Percentiles rank a stretch among this genome's conserved stretches.
These are phyloP conservation scores for Lampris incognitus DNA, from an alignment of 2,113 vertebrate species.

Conservation along the genomic window DNA sequence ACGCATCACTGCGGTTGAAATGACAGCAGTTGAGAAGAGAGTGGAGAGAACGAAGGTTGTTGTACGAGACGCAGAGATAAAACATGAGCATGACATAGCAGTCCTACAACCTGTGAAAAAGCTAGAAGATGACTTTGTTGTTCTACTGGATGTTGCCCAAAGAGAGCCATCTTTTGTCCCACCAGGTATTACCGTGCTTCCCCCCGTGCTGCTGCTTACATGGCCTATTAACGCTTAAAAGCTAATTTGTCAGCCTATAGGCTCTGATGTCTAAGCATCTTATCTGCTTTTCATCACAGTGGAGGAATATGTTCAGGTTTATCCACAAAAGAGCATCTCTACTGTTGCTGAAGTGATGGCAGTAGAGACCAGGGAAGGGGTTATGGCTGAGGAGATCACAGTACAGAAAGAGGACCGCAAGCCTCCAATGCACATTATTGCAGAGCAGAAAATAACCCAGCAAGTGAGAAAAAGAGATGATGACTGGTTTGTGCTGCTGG, in stretches of 20 bases:
- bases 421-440: slow-evolving; percentile 7
- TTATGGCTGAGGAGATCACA: slow-evolving; percentile 28
- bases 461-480: slow-evolving; percentile 52
- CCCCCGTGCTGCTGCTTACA: neutral
- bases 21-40: neutral
- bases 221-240: neutral
- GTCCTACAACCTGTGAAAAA: slow-evolving; percentile 26
- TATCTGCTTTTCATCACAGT: slow-evolving; percentile 32
- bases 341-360: slow-evolving; percentile 8
- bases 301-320: slow-evolving; percentile 14
- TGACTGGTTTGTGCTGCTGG: slow-evolving; percentile 70
- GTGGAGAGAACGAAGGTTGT: slow-evolving; percentile 21
- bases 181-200: slow-evolving; percentile 56
- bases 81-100: neutral
- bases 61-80: slow-evolving; percentile 14
- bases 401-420: slow-evolving; percentile 23
- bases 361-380: slow-evolving; percentile 23
- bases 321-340: slow-evolving; percentile 26
- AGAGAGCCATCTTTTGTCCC: slow-evolving; percentile 50
- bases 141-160: slow-evolving; percentile 45
- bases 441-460: slow-evolving; percentile 13
- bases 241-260: neutral
- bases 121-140: slow-evolving; percentile 73
- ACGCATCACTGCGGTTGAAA: slow-evolving; percentile 15
- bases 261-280: neutral